Conservation (phyloP, 1,140 invertebrate species). For the Procambarus virginalis region DNA sequence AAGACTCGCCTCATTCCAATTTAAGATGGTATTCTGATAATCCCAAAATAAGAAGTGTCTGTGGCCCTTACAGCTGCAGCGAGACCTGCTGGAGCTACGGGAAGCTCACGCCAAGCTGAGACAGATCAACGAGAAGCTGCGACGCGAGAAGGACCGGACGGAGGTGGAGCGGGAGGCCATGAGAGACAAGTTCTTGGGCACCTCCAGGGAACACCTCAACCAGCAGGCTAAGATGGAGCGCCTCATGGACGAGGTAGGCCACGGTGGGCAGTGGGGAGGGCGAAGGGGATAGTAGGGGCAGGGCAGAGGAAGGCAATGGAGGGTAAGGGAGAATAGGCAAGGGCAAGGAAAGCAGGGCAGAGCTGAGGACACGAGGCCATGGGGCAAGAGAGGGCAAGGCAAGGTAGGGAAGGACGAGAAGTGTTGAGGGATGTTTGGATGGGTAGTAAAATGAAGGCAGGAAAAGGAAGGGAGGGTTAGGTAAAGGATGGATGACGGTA, state of each 20-base stretch:
- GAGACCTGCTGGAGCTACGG: conserved; percentile 88
- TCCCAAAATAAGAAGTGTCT: no score
- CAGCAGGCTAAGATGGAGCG: conserved; percentile 67
- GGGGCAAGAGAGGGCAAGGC: no score
- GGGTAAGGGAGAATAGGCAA: no score
- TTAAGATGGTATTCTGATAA: no score
- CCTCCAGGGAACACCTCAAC: conserved; percentile 67
- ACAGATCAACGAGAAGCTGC: conserved; percentile 92
- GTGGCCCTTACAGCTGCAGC: conserved; percentile 79
- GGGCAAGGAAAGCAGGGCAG: no score
- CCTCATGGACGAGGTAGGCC: conserved; percentile 60
- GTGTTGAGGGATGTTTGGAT: no score
- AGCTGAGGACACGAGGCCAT: not conserved
- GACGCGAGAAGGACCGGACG: conserved; percentile 88
- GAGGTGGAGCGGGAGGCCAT: conserved; percentile 85
- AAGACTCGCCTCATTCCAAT: no score
- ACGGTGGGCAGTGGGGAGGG: not conserved
- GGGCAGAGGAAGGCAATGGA: not conserved
- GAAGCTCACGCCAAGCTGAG: conserved; percentile 93
- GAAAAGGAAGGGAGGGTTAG: no score
- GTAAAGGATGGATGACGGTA: no score
- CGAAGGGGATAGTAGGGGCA: not conserved
- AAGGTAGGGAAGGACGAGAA: no score
- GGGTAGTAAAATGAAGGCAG: not conserved
- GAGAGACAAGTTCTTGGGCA: conserved; percentile 68